Conservation (phyloP, 2,888 invertebrate genomes). For the Euzetes globulus region DNA sequence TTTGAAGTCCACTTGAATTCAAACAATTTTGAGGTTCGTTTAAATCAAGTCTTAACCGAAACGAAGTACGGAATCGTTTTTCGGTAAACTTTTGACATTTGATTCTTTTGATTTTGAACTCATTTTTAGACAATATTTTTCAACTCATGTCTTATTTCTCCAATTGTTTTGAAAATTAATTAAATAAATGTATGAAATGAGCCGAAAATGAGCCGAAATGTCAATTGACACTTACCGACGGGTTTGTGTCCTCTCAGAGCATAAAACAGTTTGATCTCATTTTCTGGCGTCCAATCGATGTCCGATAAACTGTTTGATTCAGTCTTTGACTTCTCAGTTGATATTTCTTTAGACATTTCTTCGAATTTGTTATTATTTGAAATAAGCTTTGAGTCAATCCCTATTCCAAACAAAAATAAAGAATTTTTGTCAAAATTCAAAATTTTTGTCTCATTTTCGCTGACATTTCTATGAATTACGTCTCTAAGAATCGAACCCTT, state of each 20-base stretch:
- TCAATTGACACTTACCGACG: conserved; percentile 23
- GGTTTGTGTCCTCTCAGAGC: conserved; percentile 31
- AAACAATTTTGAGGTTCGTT: too few species aligned
- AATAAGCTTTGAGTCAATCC: not conserved
- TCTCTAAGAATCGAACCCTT: not conserved
- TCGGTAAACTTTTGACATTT: too few species aligned
- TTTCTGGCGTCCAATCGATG: conserved; percentile 28
- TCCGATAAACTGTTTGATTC: not conserved
- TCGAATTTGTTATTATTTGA: not conserved
- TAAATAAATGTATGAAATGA: not conserved
- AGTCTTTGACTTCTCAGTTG: not conserved
- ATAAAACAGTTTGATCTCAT: conserved; percentile 32
- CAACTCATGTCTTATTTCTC: too few species aligned
- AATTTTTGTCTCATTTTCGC: not conserved
- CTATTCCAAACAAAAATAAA: not conserved
- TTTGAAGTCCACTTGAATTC: too few species aligned
- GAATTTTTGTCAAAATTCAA: not conserved
- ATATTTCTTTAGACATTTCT: not conserved
- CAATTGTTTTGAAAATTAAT: not conserved
- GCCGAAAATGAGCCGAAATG: not conserved
- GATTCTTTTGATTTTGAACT: too few species aligned
- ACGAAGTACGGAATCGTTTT: too few species aligned
- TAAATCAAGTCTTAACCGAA: too few species aligned
- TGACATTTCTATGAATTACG: not conserved
- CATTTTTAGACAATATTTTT: too few species aligned